Conservation (phyloP, 2,797 vertebrate species). For the Pantherophis alleghaniensis region DNA sequence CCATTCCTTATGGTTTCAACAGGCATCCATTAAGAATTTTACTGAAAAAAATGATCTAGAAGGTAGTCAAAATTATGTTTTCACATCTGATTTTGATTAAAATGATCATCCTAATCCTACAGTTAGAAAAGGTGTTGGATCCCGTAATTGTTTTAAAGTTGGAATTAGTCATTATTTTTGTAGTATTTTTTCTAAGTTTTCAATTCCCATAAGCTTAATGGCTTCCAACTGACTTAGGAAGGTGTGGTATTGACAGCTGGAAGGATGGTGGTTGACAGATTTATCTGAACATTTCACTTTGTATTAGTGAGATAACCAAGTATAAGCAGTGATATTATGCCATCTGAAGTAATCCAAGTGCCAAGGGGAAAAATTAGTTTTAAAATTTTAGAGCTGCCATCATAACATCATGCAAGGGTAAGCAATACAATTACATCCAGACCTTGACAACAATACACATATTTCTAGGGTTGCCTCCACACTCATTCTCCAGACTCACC, state of each 20-base stretch:
- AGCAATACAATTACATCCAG: background rate
- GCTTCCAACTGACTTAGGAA: background rate
- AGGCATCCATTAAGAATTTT: background rate
- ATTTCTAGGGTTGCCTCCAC: background rate
- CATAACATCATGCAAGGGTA: background rate
- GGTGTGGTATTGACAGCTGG: background rate
- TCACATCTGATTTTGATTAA: background rate
- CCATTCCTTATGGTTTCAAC: background rate
- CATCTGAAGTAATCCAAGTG: background rate
- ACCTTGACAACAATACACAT: background rate
- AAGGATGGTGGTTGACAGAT: background rate
- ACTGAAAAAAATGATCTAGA: background rate
- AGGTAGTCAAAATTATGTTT: background rate
- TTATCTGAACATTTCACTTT: background rate
- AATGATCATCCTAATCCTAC: background rate
- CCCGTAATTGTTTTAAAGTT: background rate
- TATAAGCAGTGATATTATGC: conserved; percentile 18
- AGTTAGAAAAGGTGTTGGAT: rapidly evolving
- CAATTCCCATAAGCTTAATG: background rate
- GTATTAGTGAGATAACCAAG: conserved; percentile 20
- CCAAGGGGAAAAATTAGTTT: background rate
- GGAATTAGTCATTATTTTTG: background rate
- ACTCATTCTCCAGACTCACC: conserved; percentile 64
- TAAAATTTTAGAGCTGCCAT: conserved; percentile 22
- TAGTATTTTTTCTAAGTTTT: conserved; percentile 19